Base-by-base conservation (phyloP, 2,888 invertebrate genomes). In the Toxonevra muliebris region DNA sequence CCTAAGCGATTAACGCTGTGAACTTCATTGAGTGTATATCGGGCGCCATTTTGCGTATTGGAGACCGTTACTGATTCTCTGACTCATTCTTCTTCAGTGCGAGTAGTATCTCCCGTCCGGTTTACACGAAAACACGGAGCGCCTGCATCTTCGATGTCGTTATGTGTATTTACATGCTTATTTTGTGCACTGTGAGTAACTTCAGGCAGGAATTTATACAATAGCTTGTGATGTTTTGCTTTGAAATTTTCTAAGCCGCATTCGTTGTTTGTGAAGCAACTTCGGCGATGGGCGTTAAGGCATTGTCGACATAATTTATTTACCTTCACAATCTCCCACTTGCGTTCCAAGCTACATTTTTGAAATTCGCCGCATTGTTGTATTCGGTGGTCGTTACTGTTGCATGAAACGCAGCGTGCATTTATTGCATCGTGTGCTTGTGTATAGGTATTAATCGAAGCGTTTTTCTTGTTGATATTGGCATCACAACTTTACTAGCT, bases 261-360 rank as follows among this genome's bases (percentile, higher is more conserved):
- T 17, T 53, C 54, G 41, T n/a, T 54, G 42, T 15, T 54, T 15
- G 8, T 43, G 30, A 12, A 53, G 8, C 62, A 62, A 4, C 45
- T 54, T 5, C 62, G 62, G 7, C 54, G 53, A 41, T 54, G 62
- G 8, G 7, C 42, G 13, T 62, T 62, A 41, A 62, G 54, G 40
- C 54, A 62, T 54, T 62, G 52, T 13, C 61, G 52, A 19, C 62
- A 62, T 11, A 53, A 43, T 40, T 62, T 62, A 42, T 62, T 54
- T 53, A n/a, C 17, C 30, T 61, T 61, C 30, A 61, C 61, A 9
- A 50, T 41, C 1, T 62, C n/a, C 54, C 42, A 50, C n/a, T 61
- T 61, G 17, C 50, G 50, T 15, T 54, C 20, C 13, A 54, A 1
- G 3, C 2, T n/a, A 5, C 52, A 20, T 7, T 45, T 54, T 12